phyloP scores from a whole-genome alignment of 1,140 invertebrate species.

The Apis florea region DNA sequence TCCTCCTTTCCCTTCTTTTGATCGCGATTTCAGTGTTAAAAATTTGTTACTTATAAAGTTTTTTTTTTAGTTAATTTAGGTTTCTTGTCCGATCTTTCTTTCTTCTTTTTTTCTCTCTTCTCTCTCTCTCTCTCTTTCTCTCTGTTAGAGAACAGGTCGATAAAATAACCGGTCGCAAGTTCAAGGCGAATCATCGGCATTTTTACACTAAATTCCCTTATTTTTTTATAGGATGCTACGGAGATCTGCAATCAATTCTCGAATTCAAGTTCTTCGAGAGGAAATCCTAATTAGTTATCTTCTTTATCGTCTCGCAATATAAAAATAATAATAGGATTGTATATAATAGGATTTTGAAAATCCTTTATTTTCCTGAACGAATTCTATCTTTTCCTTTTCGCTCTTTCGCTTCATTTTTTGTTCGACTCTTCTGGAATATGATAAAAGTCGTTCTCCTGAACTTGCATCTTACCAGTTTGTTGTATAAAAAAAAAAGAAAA shows the following conservation, averaged over 20 bases:
- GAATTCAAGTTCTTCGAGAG: slow-evolving; percentile 18
- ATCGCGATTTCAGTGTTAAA: background rate
- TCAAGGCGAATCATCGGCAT: slow-evolving; percentile 59
- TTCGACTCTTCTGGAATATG: background rate
- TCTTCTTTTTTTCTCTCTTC: too few species aligned
- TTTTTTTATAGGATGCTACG: slow-evolving; percentile 45
- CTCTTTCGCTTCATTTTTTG: too few species aligned
- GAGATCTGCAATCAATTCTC: background rate
- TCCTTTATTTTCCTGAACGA: too few species aligned
- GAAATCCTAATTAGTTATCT: background rate
- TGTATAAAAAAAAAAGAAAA: background rate
- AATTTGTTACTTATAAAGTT: background rate
- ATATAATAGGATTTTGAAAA: too few species aligned
- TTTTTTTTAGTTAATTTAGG: background rate
- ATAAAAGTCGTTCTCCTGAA: background rate
- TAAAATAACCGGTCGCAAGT: slow-evolving; percentile 46
- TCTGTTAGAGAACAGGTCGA: slow-evolving; percentile 5
- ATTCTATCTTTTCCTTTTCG: too few species aligned
- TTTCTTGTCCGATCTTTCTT: background rate
- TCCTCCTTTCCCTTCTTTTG: background rate
- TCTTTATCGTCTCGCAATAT: too few species aligned
- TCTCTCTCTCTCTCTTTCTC: background rate
- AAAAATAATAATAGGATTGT: too few species aligned
- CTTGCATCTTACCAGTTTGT: background rate
- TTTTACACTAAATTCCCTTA: slow-evolving; percentile 36